Base-by-base conservation (phyloP, 2,888 invertebrate species). In the Stenichneumon culpator region DNA sequence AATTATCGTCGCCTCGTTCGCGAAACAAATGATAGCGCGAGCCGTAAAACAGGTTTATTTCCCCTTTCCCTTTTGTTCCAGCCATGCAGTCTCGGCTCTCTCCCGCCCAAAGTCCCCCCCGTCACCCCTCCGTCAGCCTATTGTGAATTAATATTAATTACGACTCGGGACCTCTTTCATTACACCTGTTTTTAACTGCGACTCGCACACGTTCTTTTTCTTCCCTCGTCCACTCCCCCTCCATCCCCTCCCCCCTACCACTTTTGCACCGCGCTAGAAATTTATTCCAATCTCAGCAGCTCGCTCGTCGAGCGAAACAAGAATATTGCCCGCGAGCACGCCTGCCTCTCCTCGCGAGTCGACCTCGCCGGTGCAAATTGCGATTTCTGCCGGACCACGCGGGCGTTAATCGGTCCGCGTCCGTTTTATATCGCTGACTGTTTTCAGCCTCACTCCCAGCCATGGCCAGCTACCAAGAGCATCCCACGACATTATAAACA, bases 1-100 rank as follows among this genome's bases (percentile, higher is more conserved):
- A 73, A 79, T 79, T 78, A 83, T 79, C 78, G 82, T 73, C 68
- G 67, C 63, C 73, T 81, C 79, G 65, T 74, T 67, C 74, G 68
- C 50, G 69, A 74, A 74, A 79, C 77, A 77, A 73, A 67, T 60
- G 77, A 78, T 81, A 68, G 65, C 65, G 22, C 60, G 44, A 63
- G 73, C 19, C 73, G 36, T 75, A 50, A 65, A 75, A 52, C 50
- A 75, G 52, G 75, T 75, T 75, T 75, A 60, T 75, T 60, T 44
- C 60, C 28, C 75, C 75, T 67, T 75, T 67, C 75, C 52, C 67
- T 75, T 75, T 75, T 67, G 50, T 75, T 52, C 63, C 63, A 57
- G 11, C 72, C 39, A 39, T 39, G 5, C 52, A n/a, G 57, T 16
- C n/a, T 2, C 19, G 39, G n/a, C 39, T 3, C 67, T 3, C 7